Conservation (phyloP, 1,140 invertebrate species). For the Eurosta solidaginis region DNA sequence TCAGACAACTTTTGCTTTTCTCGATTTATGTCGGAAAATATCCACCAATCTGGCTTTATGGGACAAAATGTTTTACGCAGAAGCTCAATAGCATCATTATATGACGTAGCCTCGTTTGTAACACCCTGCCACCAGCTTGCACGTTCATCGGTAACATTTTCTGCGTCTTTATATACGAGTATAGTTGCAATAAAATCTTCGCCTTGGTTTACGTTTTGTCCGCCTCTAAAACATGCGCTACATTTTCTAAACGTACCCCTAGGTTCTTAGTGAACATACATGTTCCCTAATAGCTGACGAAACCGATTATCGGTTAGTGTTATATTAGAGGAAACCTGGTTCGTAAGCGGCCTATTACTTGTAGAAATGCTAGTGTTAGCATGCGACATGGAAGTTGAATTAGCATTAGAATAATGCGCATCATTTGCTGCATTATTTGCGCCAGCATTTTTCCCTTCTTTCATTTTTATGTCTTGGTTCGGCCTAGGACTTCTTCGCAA, state of each 20-base stretch:
- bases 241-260: slow-evolving; percentile 5
- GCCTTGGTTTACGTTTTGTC: neutral
- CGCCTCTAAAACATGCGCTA: slow-evolving; percentile 27
- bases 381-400: no score
- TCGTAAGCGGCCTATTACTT: no score
- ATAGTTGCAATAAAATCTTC: slow-evolving; percentile 33
- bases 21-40: no score
- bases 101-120: no score
- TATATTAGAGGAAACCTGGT: neutral
- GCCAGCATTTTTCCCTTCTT: neutral
- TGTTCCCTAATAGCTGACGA: neutral
- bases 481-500: no score
- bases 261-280: neutral
- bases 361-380: no score
- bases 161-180: slow-evolving; percentile 29
- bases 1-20: no score
- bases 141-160: slow-evolving; percentile 31
- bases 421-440: neutral
- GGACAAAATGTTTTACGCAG: no score
- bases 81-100: no score
- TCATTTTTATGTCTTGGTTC: no score
- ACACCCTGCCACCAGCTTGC: no score
- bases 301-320: slow-evolving; percentile 9
- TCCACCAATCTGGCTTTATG: no score
- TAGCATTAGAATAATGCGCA: neutral